Evolutionary conservation across 2,113 vertebrate species (phyloP).

Genomic region (Gavialis gangeticus): DNA sequence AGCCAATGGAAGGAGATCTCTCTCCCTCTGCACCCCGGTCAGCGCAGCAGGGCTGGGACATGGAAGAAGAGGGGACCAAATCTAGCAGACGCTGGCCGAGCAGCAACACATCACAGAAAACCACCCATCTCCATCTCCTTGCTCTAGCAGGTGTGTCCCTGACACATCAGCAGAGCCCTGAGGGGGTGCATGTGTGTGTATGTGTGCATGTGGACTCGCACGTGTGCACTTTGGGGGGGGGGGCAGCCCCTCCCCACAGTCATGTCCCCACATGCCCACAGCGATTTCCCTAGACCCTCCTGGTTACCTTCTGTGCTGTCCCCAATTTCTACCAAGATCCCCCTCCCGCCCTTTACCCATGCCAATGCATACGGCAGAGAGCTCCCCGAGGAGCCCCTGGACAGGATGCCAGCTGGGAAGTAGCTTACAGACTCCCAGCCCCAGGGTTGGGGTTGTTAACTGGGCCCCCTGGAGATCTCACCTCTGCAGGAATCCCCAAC

Average conservation of each 20-base stretch:
- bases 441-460: too few relatives aligned
- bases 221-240: too few relatives aligned
- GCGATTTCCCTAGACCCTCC: not conserved
- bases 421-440: not conserved
- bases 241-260: not conserved
- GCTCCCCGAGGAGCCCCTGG: not conserved
- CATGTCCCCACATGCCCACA: not conserved
- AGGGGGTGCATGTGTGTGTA: not conserved
- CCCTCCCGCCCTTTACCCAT: not conserved
- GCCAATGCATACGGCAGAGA: not conserved
- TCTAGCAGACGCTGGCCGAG: not conserved
- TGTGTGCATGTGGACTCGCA: too few relatives aligned
- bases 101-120: not conserved
- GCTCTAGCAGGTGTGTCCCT: not conserved
- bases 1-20: fast-evolving
- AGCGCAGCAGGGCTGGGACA: not conserved
- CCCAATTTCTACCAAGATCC: not conserved
- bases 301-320: not conserved
- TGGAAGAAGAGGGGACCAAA: not conserved
- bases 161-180: not conserved
- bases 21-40: not conserved
- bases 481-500: not conserved
- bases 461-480: not conserved
- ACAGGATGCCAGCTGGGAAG: not conserved
- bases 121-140: not conserved